Percentiles rank a stretch among this genome's conserved stretches.
Evolutionary conservation across 2,113 vertebrate genomes (phyloP).

Genomic region (Pluvianellus socialis): DNA sequence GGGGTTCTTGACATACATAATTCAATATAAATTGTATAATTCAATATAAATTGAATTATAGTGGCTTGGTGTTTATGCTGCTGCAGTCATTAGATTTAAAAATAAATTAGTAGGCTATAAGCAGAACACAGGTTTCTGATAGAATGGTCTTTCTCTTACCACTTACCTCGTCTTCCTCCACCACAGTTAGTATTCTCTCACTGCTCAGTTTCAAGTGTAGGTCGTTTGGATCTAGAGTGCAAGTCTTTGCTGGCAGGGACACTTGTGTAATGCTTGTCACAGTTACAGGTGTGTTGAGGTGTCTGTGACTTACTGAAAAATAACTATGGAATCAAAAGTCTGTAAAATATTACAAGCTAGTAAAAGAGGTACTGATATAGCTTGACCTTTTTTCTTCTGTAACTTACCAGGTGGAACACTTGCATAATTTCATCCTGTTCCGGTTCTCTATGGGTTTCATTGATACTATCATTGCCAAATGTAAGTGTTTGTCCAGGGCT

Average conservation of each 20-base stretch:
- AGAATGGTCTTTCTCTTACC: background rate
- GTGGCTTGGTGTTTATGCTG: background rate
- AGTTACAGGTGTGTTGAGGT: background rate
- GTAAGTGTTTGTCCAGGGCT: slow-evolving; percentile 78
- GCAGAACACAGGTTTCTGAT: background rate
- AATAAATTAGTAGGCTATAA: background rate
- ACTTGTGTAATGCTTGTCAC: background rate
- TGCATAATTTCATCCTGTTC: slow-evolving; percentile 97
- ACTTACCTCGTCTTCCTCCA: background rate
- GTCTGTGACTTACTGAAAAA: background rate
- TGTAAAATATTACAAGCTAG: background rate
- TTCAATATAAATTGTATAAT: background rate
- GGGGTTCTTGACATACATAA: background rate
- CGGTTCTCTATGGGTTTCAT: slow-evolving; percentile 98
- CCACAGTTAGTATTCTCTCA: background rate
- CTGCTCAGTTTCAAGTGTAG: background rate
- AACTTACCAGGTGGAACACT: slow-evolving; percentile 87
- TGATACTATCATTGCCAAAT: slow-evolving; percentile 95
- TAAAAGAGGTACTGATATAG: background rate
- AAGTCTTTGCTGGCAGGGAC: background rate
- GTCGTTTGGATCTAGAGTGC: background rate
- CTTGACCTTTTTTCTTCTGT: background rate
- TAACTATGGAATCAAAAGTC: background rate
- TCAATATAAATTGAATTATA: background rate
- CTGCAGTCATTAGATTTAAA: background rate